Conservation (phyloP, 2,113 vertebrate genomes). For the Odocoileus hemionus region DNA sequence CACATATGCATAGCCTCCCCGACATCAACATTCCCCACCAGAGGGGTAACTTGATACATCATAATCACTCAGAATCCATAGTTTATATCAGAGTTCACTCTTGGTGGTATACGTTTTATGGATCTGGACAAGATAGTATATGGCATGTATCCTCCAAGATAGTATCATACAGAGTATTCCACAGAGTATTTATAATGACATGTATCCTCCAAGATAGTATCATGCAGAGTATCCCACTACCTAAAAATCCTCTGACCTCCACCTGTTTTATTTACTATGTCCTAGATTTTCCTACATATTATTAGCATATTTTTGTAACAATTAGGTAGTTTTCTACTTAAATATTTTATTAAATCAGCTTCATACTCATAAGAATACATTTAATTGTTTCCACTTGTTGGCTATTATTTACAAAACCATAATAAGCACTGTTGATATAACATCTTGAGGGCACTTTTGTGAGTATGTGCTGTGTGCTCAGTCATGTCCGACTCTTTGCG, state of each 20-base stretch:
- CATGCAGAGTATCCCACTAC: background rate
- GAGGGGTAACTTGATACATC: background rate
- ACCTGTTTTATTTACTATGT: background rate
- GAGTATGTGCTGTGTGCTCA: background rate
- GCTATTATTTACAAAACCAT: background rate
- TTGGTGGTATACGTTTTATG: background rate
- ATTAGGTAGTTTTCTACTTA: background rate
- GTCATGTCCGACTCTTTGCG: rapidly evolving
- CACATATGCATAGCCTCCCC: background rate
- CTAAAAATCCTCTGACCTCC: background rate
- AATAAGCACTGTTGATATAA: background rate
- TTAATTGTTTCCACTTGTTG: background rate
- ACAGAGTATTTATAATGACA: background rate
- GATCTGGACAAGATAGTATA: background rate
- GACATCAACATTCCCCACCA: background rate
- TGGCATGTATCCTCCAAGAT: rapidly evolving
- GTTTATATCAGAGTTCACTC: background rate
- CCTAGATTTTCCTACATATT: background rate
- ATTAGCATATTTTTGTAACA: background rate
- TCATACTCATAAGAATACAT: background rate
- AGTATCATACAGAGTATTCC: background rate
- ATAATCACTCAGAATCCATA: background rate
- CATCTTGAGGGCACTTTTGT: background rate
- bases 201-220: background rate
- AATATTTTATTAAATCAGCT: background rate